These are phyloP conservation scores for Drosophila grimshawi DNA, from an alignment of 1,140 invertebrate genomes.

Conservation along the genomic window DNA sequence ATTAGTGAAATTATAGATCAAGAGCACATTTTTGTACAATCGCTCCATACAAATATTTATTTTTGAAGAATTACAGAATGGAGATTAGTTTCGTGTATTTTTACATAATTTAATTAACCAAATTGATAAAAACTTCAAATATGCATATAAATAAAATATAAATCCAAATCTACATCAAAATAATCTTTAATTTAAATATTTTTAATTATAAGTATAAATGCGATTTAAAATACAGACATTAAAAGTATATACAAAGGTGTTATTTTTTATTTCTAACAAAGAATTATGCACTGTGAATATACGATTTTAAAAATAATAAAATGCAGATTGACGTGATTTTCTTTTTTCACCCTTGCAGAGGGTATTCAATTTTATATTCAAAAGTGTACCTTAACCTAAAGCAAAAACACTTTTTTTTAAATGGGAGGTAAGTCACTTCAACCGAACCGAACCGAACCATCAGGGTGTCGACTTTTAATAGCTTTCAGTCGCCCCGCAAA, in stretches of 20 bases:
- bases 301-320: constrained; percentile 28
- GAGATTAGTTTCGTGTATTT: not conserved
- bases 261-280: constrained; percentile 31
- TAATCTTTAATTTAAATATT: constrained; percentile 26
- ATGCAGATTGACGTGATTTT: constrained; percentile 1
- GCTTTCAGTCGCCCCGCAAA: too few species aligned
- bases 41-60: not conserved
- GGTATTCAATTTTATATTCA: too few species aligned
- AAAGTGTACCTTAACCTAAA: too few species aligned
- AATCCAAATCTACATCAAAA: constrained; percentile 46
- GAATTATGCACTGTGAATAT: constrained; percentile 34
- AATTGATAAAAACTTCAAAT: constrained; percentile 5
- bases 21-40: too few species aligned
- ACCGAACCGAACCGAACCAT: too few species aligned
- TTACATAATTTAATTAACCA: constrained; percentile 3
- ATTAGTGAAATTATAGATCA: too few species aligned
- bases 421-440: too few species aligned
- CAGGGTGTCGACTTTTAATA: too few species aligned
- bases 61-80: not conserved
- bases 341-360: constrained; percentile 1
- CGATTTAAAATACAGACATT: constrained; percentile 47
- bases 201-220: constrained; percentile 29
- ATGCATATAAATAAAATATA: constrained; percentile 39
- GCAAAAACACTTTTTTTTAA: too few species aligned
- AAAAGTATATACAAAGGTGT: constrained; percentile 52